A percentile compares a stretch with the other conserved stretches of the same genome.
Conservation (phyloP, 2,113 vertebrate genomes). For the Aldabrachelys gigantea region DNA sequence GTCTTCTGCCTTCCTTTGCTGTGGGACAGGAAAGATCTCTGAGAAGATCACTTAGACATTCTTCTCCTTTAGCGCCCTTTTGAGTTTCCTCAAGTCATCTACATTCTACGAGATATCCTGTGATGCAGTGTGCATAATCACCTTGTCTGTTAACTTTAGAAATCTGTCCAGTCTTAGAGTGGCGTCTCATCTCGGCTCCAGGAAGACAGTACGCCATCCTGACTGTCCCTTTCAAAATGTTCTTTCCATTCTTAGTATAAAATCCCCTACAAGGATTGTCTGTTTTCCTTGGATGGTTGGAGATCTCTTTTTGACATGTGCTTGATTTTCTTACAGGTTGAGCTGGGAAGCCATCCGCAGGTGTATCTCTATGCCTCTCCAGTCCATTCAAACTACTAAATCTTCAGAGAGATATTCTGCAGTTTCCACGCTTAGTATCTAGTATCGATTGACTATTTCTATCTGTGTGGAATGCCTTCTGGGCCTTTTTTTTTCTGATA, state of each 20-base stretch:
- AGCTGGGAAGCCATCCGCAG: not conserved
- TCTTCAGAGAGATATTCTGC: too few relatives aligned
- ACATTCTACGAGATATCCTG: not conserved
- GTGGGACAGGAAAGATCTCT: not conserved
- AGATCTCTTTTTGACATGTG: not conserved
- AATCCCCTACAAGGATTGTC: not conserved
- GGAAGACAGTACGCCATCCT: not conserved
- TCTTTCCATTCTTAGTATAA: not conserved
- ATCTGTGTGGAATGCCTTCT: not conserved
- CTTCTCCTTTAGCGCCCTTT: not conserved
- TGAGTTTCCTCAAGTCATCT: not conserved
- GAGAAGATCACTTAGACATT: not conserved
- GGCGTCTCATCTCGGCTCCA: not conserved
- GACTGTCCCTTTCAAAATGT: too few relatives aligned
- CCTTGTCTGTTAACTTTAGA: not conserved
- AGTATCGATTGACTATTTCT: not conserved
- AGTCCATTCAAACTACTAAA: not conserved
- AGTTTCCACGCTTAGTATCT: not conserved
- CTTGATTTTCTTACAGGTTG: not conserved
- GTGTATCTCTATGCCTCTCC: not conserved
- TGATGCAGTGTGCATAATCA: not conserved
- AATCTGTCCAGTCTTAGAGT: not conserved
- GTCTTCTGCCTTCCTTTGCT: not conserved
- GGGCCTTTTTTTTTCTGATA: not conserved
- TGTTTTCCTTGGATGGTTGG: too few relatives aligned